Evolutionary conservation across 2,797 vertebrate genomes (phyloP), one percentile per base, ranked within the genome.

Genomic region (Schizothorax lantsangensis): DNA sequence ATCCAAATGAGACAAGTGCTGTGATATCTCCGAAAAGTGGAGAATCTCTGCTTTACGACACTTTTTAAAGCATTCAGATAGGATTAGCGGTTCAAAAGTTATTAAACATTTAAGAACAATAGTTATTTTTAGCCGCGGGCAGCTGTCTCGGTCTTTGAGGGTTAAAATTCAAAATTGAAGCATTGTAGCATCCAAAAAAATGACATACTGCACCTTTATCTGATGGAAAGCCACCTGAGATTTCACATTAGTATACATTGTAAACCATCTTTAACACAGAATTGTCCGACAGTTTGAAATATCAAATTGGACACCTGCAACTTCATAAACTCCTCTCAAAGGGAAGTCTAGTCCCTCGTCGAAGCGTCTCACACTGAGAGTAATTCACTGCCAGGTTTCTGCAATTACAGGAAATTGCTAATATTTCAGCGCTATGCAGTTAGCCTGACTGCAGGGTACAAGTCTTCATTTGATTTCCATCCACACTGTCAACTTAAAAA

Each of bases 391-490:
- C 78, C 85, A 81, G 85, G 57, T 81, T 89, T 84, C 62, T 33
- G 45, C 85, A 89, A 87, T 89, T 89, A 89, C 64, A 57, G 49
- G 66, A 84, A 84, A 89, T 87, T 89, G 77, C 81, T 81, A 89
- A 89, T 89, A 87, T 89, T 89, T 87, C 83, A 77, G 77, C 3
- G 49, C 84, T 86, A 86, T 10, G 71, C 85, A 84, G 59, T 88
- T 86, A 82, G 78, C 43, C 43, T 84, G 83, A 84, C 85, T 87
- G 71, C 85, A 81, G 82, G 81, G 69, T 86, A 71, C 26, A 71
- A 69, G 77, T 68, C 77, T 84, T 87, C 52, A 69, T 72, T 84
- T 66, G 82, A 86, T 89, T 84, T 86, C 78, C 72, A 75, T 81
- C 74, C 77, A 23, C 52, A 62, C 81, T 82, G 66, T 85, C 54